Percentiles rank a stretch among this genome's conserved stretches.
Conservation (phyloP, 1,140 invertebrate genomes). For the Magallana ariakensis region DNA sequence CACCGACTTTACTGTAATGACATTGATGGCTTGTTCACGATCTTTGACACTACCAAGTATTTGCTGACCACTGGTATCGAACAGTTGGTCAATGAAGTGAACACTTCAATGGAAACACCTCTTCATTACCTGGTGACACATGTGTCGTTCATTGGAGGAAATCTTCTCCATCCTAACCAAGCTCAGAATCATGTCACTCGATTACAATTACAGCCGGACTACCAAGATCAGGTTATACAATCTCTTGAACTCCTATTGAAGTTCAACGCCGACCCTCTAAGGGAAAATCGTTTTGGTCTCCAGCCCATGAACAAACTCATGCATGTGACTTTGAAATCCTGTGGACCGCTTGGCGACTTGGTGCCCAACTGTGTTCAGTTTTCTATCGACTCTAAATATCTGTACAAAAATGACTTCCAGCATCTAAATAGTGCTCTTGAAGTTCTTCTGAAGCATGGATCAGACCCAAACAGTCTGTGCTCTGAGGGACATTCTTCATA, state of each 20-base stretch:
- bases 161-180: slow-evolving; percentile 65
- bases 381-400: slow-evolving; percentile 67
- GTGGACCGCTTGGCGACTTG: slow-evolving; percentile 45
- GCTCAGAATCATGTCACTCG: slow-evolving; percentile 45
- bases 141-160: slow-evolving; percentile 73
- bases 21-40: slow-evolving; percentile 72
- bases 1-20: slow-evolving; percentile 75
- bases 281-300: slow-evolving; percentile 67
- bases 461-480: slow-evolving; percentile 68
- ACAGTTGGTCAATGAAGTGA: slow-evolving; percentile 72
- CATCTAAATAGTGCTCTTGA: slow-evolving; percentile 65
- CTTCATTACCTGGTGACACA: slow-evolving; percentile 75
- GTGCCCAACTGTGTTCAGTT: slow-evolving; percentile 63
- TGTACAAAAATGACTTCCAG: slow-evolving; percentile 71
- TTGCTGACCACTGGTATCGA: slow-evolving; percentile 76
- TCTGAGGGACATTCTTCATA: slow-evolving; percentile 72
- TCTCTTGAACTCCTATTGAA: slow-evolving; percentile 69
- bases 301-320: slow-evolving; percentile 72
- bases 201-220: slow-evolving; percentile 68
- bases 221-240: slow-evolving; percentile 73
- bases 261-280: slow-evolving; percentile 74
- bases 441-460: slow-evolving; percentile 67
- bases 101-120: slow-evolving; percentile 72
- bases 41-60: slow-evolving; percentile 75
- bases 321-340: slow-evolving; percentile 72